Conservation (phyloP, 1,140 invertebrate genomes). For the Teleopsis dalmanni region DNA sequence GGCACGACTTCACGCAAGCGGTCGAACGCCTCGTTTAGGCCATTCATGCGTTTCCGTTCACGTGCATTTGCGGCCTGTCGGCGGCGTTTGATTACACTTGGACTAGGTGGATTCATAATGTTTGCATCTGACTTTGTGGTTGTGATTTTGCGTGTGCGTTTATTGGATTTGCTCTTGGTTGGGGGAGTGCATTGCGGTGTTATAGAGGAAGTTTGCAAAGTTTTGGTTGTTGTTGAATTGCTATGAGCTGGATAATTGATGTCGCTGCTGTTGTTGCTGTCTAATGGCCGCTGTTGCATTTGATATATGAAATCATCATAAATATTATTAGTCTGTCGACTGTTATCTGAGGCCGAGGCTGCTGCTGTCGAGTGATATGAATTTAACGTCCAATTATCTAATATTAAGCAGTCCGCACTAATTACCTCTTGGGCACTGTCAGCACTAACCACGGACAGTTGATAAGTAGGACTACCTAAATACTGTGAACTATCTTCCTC, state of each 20-base stretch:
- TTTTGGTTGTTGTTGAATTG: no score
- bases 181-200: not conserved
- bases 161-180: conserved; percentile 2
- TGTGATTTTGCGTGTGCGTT: not conserved
- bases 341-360: not conserved
- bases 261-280: not conserved
- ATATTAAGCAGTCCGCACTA: not conserved
- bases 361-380: not conserved
- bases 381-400: not conserved
- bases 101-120: conserved; percentile 45
- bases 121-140: not conserved
- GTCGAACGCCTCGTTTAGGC: conserved; percentile 76
- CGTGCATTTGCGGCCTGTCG: conserved; percentile 69
- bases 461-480: conserved; percentile 8
- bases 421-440: not conserved
- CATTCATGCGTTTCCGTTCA: conserved; percentile 73
- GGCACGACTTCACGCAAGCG: conserved; percentile 72
- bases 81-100: conserved; percentile 54
- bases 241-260: no score
- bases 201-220: not conserved
- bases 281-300: no score
- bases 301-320: not conserved
- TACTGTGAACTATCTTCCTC: conserved; percentile 10
- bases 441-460: not conserved
- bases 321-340: not conserved